These are phyloP conservation scores for Synanthedon formicaeformis DNA, from an alignment of 2,888 invertebrate species.

Conservation along the genomic window DNA sequence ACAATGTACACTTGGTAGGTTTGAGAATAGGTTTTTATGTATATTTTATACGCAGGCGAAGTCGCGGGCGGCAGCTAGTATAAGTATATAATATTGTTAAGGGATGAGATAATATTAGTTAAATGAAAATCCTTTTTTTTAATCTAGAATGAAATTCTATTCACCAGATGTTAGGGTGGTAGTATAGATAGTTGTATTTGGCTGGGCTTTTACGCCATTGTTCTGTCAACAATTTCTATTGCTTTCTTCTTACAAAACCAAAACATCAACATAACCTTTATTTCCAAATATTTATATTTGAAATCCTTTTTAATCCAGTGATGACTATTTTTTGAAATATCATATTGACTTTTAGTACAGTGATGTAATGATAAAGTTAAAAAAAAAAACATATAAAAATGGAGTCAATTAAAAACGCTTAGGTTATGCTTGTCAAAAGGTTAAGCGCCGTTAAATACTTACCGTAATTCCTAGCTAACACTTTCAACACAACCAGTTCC, in stretches of 20 bases:
- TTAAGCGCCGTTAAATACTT: constrained; percentile 19
- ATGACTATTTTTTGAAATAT: background rate
- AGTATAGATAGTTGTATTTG: no score
- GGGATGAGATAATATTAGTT: no score
- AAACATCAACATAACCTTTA: constrained; percentile 71
- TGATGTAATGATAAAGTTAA: constrained; percentile 28
- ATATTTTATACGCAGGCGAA: no score
- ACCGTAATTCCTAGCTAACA: background rate
- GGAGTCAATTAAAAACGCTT: constrained; percentile 49
- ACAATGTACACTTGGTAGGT: no score
- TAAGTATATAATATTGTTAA: no score
- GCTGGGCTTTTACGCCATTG: constrained; percentile 1
- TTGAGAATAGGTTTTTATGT: no score
- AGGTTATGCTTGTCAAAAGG: constrained; percentile 66
- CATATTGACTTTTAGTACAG: constrained; percentile 2
- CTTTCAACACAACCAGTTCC: no score
- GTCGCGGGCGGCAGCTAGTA: no score
- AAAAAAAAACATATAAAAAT: constrained; percentile 52
- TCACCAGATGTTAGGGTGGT: no score
- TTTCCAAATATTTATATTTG: constrained; percentile 2
- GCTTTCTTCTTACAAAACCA: constrained; percentile 32
- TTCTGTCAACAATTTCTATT: constrained; percentile 16
- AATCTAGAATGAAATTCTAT: no score
- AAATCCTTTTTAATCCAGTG: background rate
- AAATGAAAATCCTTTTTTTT: no score